Evolutionary conservation across 1,140 invertebrate genomes (phyloP), one percentile per base, ranked within the genome.

Genomic region (Choristoneura fumiferana): DNA sequence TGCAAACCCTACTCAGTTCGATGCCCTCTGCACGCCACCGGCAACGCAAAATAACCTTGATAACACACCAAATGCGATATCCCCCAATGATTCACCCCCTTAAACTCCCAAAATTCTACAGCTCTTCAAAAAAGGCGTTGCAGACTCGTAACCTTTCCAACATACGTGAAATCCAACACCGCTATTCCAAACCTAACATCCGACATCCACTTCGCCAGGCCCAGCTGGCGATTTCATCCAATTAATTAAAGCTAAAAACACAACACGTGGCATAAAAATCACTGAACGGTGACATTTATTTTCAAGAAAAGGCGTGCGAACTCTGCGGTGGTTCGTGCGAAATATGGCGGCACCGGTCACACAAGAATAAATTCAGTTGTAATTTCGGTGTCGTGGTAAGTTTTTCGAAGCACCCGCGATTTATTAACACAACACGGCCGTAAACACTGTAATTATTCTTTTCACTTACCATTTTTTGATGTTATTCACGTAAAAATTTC

Each of bases 391-490:
- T 76, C 67, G 66, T 29, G 45, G 56, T 62, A 22, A 12, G 39
- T 58, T 58, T 65, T 60, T 62, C 57, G 66, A 57, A 58, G 65
- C 68, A 65, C 57, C 39, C 49, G 40, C 60, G 53, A 68, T 64
- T 43, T 15, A 45, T 65, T 67, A 73, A 69, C 80, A 85, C 75
- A 76, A 43, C 67, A 69, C 76, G 62, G 62, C 60, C 58, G 59
- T 54, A 71, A 67, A 71, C 83, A 86, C 83, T 86, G 63, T 54
- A 76, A 78, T 75, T 76, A 76, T 78, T 76, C 68, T 75, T 64
- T 78, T 74, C 71, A 89, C 86, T 89, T 89, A 89, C 86, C 86
- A 89, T 89, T 89, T 87, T 89, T 78, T 84, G 82, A 87, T 84
- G 83, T 86, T 87, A 87, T 55, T 74, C 78, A 86, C 86, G 86